These are phyloP conservation scores for Dicentrarchus labrax DNA, from an alignment of 2,113 vertebrate genomes.

Conservation along the genomic window DNA sequence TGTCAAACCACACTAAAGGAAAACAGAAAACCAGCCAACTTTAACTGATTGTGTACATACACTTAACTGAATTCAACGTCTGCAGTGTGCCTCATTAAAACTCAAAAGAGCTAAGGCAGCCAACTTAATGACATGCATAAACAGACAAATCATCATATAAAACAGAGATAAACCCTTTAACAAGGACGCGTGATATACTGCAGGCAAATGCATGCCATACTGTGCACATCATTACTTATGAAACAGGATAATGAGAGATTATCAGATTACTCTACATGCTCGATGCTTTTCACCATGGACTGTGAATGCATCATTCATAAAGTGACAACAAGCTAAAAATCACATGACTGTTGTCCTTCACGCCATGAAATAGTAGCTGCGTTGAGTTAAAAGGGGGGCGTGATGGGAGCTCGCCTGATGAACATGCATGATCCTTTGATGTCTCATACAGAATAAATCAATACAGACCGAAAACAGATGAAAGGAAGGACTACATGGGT, in stretches of 20 bases:
- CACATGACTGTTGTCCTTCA: slow-evolving; percentile 7
- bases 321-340: slow-evolving; percentile 19
- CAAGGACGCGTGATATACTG: background rate
- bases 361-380: background rate
- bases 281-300: background rate
- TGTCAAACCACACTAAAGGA: background rate
- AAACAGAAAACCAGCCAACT: background rate
- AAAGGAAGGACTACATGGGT: background rate
- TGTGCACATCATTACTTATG: slow-evolving; percentile 10
- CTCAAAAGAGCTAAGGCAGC: slow-evolving; percentile 4
- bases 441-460: slow-evolving; percentile 7
- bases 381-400: background rate
- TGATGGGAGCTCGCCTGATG: background rate
- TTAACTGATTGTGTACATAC: slow-evolving; percentile 8
- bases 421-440: slow-evolving; percentile 21
- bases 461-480: slow-evolving; percentile 15
- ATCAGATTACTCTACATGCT: slow-evolving; percentile 9
- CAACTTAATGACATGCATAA: slow-evolving; percentile 37
- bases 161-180: background rate
- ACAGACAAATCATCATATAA: slow-evolving; percentile 44
- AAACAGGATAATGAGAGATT: slow-evolving; percentile 30
- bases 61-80: background rate
- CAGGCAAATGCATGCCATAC: background rate
- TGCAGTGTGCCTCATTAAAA: slow-evolving; percentile 6
- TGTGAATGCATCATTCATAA: slow-evolving; percentile 18